These are phyloP conservation scores for Hestina assimilis DNA, from an alignment of 1,140 invertebrate genomes.

Conservation along the genomic window DNA sequence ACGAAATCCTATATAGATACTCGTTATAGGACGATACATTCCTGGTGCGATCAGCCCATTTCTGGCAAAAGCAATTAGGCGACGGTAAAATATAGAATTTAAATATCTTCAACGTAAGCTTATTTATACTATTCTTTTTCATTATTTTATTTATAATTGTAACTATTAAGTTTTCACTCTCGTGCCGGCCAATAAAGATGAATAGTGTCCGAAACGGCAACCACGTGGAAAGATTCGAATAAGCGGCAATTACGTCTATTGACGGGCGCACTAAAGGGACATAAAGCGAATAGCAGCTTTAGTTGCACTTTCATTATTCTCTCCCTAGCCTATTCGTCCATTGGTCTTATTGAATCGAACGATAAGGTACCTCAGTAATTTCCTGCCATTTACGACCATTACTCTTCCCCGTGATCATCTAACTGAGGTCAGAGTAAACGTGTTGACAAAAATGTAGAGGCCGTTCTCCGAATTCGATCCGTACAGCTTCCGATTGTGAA, in stretches of 20 bases:
- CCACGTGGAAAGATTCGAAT: slow-evolving; percentile 45
- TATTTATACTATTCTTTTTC: background rate
- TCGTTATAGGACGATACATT: too few relatives aligned
- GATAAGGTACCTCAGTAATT: slow-evolving; percentile 74
- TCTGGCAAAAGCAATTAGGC: too few relatives aligned
- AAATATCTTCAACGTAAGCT: background rate
- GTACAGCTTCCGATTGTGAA: slow-evolving; percentile 29
- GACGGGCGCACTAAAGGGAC: slow-evolving; percentile 48
- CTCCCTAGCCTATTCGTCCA: slow-evolving; percentile 54
- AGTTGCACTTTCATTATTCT: slow-evolving; percentile 73
- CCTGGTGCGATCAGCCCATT: too few relatives aligned
- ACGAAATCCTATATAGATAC: too few relatives aligned
- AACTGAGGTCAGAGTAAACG: slow-evolving; percentile 49
- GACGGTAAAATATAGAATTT: too few relatives aligned
- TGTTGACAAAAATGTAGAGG: slow-evolving; percentile 49
- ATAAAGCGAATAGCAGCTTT: slow-evolving; percentile 50
- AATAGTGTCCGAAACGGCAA: slow-evolving; percentile 20
- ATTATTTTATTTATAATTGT: background rate
- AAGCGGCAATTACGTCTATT: slow-evolving; percentile 63
- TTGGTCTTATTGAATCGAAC: slow-evolving; percentile 71
- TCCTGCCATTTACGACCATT: slow-evolving; percentile 75
- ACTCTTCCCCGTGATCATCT: slow-evolving; percentile 65
- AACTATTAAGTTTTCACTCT: background rate
- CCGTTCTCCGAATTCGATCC: slow-evolving; percentile 22
- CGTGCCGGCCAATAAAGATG: slow-evolving; percentile 11